These are phyloP conservation scores for Isurus oxyrinchus DNA, from an alignment of 2,113 vertebrate species.

Conservation along the genomic window DNA sequence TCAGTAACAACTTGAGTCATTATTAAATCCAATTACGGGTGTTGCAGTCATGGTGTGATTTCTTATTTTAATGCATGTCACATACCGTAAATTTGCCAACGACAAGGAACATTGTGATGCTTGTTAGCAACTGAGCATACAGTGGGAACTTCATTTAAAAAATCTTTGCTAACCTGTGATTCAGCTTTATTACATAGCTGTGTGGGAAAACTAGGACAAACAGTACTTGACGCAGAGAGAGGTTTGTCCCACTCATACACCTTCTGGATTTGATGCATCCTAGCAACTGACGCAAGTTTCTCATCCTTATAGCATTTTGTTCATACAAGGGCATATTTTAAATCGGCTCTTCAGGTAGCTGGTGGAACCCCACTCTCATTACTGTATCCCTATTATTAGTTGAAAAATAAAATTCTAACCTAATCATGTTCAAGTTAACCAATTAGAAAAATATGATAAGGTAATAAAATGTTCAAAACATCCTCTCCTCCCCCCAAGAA, in stretches of 20 bases:
- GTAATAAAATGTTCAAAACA: conserved; percentile 35
- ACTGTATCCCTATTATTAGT: conserved; percentile 40
- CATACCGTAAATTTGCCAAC: background rate
- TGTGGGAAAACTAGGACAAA: conserved; percentile 25
- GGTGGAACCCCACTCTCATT: conserved; percentile 36
- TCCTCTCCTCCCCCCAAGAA: background rate
- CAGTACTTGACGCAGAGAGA: conserved; percentile 35
- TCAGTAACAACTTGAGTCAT: background rate
- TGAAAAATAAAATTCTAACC: conserved; percentile 43
- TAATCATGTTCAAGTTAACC: conserved; percentile 38
- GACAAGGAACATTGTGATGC: background rate
- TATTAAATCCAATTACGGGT: conserved; percentile 14
- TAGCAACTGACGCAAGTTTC: conserved; percentile 34
- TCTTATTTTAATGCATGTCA: background rate
- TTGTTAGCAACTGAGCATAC: background rate
- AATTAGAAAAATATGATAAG: conserved; percentile 39
- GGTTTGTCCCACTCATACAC: conserved; percentile 25
- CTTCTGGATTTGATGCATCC: conserved; percentile 36
- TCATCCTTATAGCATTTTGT: conserved; percentile 23
- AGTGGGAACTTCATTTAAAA: conserved; percentile 2
- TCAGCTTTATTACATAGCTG: conserved; percentile 38
- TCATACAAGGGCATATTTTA: conserved; percentile 40
- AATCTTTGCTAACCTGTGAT: background rate
- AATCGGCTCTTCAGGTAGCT: conserved; percentile 37
- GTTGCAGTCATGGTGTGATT: background rate